Percentiles rank a stretch among this genome's conserved stretches.
These are phyloP conservation scores for Uria lomvia DNA, from an alignment of 2,113 vertebrate species.

Conservation along the genomic window DNA sequence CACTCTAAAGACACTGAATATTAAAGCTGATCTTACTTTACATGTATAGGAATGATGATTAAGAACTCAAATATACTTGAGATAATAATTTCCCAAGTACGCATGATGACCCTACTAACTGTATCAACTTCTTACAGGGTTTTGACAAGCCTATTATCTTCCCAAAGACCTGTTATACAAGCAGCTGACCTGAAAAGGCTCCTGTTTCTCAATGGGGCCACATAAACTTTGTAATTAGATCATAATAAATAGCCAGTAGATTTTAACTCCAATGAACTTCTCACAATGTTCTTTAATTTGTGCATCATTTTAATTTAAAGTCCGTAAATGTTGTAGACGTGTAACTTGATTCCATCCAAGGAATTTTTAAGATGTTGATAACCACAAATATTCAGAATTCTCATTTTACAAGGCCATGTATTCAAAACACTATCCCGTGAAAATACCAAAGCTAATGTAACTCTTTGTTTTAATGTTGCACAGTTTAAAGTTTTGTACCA, in stretches of 20 bases:
- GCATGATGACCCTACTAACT: background rate
- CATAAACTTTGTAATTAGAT: background rate
- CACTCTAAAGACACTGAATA: background rate
- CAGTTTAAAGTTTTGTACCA: background rate
- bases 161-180: background rate
- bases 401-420: background rate
- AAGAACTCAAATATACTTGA: background rate
- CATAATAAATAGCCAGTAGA: background rate
- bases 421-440: background rate
- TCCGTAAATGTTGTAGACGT: background rate
- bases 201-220: background rate
- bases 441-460: background rate
- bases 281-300: background rate
- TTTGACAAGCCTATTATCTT: slow-evolving; percentile 11
- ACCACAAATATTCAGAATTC: background rate
- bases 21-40: background rate
- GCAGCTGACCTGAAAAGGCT: background rate
- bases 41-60: background rate
- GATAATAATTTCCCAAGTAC: background rate
- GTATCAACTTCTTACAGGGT: background rate
- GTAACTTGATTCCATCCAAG: background rate
- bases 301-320: background rate
- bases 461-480: background rate
- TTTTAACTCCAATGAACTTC: background rate
- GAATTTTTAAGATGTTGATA: background rate